Evolutionary conservation across 2,113 vertebrate species (phyloP), one percentile per base, ranked within the genome.

Genomic region (Sylvilagus bachmani): DNA sequence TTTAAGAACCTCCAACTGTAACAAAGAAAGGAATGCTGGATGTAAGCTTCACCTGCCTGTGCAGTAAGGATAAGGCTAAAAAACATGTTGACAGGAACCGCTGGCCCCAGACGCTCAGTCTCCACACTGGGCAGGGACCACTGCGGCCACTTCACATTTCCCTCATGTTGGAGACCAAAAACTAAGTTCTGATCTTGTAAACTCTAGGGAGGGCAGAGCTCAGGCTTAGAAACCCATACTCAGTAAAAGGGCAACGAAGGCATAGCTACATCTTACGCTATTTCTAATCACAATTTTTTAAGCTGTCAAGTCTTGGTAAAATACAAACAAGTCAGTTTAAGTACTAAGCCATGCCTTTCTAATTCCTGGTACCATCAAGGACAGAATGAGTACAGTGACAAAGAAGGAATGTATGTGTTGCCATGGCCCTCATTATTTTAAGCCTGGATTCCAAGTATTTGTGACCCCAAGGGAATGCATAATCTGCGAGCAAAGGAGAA

Each of bases 391-490:
- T 21, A 22, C 19, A 77, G 22, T 10, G n/a, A 69, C 75, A 79
- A 61, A 78, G 61, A 73, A 84, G 53, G 86, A 86, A 27, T 55
- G 31, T 3, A 22, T 53, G 49, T 73, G 5, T 29, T 87, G 64
- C 61, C 78, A 84, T 0, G 64, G 89, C 5, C 13, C 82, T 94
- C 7, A 21, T 75, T 93, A 86, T 90, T 97, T 96, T 87, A 94
- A 90, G 92, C 73, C 81, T 95, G 81, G 78, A 91, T 84, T 97
- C 95, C 92, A 75, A 94, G 61, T 73, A 55, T 49, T 79, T 93
- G 67, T 91, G 94, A 81, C 92, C 74, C 74, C 88, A 74, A 29
- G 97, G 81, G 95, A 95, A 94, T 90, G 85, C 33, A 71, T 22
- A 62, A 92, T 91, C 83, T 71, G 81, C 67, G 33, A 62, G 85